A percentile compares a stretch with the other conserved stretches of the same genome.
phyloP scores from a whole-genome alignment of 2,797 vertebrate species.

The Miichthys miiuy region DNA sequence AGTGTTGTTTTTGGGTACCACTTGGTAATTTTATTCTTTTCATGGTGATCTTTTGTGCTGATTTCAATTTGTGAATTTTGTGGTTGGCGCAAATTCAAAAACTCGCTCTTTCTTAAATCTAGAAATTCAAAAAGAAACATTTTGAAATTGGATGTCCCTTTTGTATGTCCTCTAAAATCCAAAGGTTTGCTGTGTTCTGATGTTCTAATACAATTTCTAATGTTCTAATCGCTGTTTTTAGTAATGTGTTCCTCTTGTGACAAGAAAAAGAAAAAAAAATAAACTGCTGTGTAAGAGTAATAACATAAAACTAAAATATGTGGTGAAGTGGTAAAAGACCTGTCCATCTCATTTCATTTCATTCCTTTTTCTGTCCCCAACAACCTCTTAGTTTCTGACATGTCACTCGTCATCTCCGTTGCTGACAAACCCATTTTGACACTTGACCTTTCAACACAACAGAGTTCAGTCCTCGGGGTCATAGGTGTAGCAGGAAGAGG shows the following conservation, averaged over 20 bases:
- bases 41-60: background rate
- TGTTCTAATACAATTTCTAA: background rate
- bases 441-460: slow-evolving; percentile 37
- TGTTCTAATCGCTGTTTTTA: background rate
- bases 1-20: background rate
- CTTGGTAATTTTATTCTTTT: background rate
- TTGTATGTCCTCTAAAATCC: background rate
- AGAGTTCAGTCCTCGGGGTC: slow-evolving; percentile 29
- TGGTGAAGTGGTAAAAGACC: background rate
- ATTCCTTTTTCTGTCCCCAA: background rate
- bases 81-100: background rate
- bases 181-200: background rate
- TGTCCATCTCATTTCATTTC: background rate
- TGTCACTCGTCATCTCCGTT: slow-evolving; percentile 12
- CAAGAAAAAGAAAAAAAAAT: background rate
- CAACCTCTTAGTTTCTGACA: background rate
- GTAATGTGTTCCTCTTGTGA: background rate
- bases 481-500: slow-evolving; percentile 37
- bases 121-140: too few species aligned
- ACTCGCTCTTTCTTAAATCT: too few species aligned
- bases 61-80: background rate
- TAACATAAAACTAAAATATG: background rate
- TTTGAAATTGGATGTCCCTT: background rate
- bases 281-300: background rate
- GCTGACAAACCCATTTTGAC: slow-evolving; percentile 13